These are phyloP conservation scores for Rhinophrynus dorsalis DNA, from an alignment of 2,797 vertebrate species.

Conservation along the genomic window DNA sequence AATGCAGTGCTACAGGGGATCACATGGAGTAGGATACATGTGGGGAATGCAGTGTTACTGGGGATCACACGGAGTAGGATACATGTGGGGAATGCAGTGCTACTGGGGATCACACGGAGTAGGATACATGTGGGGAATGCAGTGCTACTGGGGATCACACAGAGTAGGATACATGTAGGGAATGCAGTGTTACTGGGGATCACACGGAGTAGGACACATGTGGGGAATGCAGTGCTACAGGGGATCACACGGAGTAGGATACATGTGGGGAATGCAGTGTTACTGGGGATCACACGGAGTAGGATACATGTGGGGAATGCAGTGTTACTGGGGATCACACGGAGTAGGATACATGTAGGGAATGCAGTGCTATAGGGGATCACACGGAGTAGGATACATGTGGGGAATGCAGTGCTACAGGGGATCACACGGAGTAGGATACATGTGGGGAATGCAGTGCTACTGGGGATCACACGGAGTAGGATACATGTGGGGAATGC, in stretches of 20 bases:
- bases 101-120: not conserved
- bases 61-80: not conserved
- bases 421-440: not conserved
- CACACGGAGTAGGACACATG: no score
- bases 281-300: not conserved
- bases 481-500: no score
- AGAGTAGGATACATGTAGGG: no score
- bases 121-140: no score
- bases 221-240: not conserved
- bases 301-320: no score
- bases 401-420: not conserved
- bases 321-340: not conserved
- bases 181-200: not conserved
- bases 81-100: no score
- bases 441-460: no score
- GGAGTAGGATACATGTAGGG: no score
- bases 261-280: no score
- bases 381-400: no score
- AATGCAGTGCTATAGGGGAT: not conserved
- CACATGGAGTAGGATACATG: no score
- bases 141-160: not conserved
- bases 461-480: not conserved
- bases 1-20: not conserved
- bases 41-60: not conserved
- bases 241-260: not conserved